Conservation (phyloP, 2,888 invertebrate species). For the Andricus quercusramuli region DNA sequence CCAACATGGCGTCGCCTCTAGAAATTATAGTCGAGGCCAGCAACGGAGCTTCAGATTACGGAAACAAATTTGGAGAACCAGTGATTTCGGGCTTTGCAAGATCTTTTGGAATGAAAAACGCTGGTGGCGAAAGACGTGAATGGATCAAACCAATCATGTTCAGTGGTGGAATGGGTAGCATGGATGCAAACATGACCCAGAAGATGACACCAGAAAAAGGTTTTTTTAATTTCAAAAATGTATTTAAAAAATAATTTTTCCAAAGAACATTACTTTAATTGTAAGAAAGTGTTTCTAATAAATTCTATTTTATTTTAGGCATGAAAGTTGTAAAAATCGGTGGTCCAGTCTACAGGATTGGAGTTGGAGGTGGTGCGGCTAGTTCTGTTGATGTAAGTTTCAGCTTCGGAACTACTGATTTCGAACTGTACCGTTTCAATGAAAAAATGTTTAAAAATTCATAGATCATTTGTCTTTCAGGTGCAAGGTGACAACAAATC, state of each 20-base stretch:
- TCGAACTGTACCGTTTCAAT: too few species aligned
- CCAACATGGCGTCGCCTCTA: slow-evolving; percentile 93
- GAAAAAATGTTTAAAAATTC: too few species aligned
- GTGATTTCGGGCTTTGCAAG: slow-evolving; percentile 94
- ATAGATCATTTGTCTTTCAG: slow-evolving; percentile 61
- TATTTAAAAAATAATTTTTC: too few species aligned
- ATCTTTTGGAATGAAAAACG: slow-evolving; percentile 90
- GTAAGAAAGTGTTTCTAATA: not conserved
- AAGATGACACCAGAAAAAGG: slow-evolving; percentile 89
- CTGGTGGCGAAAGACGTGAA: slow-evolving; percentile 87
- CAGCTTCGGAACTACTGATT: too few species aligned
- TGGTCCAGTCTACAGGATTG: slow-evolving; percentile 98
- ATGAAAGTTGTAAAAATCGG: slow-evolving; percentile 97
- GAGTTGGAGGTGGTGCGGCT: slow-evolving; percentile 99
- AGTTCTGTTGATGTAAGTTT: slow-evolving; percentile 89
- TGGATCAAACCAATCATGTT: slow-evolving; percentile 99
- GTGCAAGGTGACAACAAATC: slow-evolving; percentile 94
- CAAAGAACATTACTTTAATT: too few species aligned
- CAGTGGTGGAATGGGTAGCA: slow-evolving; percentile 95
- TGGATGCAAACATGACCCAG: slow-evolving; percentile 89
- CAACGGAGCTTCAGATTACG: slow-evolving; percentile 99
- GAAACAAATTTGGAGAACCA: slow-evolving; percentile 99
- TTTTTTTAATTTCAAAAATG: slow-evolving; percentile 62
- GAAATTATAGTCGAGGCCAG: slow-evolving; percentile 97
- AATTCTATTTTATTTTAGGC: slow-evolving; percentile 79